These are phyloP conservation scores for Pollachius pollachius DNA, from an alignment of 2,113 vertebrate species.

Conservation along the genomic window DNA sequence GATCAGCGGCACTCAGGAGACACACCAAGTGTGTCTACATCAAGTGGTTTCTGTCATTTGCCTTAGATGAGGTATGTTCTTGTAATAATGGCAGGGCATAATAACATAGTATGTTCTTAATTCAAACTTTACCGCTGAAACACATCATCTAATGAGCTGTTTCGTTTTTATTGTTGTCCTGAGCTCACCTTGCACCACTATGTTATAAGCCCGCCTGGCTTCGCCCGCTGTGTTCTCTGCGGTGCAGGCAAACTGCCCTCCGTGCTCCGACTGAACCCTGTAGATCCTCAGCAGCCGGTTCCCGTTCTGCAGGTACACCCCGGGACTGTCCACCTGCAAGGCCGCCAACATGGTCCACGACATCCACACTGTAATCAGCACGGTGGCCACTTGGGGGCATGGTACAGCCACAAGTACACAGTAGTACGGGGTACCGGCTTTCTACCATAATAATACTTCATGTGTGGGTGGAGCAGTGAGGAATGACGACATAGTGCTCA, in stretches of 20 bases:
- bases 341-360: constrained; percentile 3
- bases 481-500: constrained; percentile 52
- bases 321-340: constrained; percentile 65
- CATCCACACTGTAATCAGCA: constrained; percentile 26
- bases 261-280: constrained; percentile 71
- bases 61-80: not conserved
- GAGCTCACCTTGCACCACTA: constrained; percentile 79
- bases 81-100: too few relatives aligned
- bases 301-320: constrained; percentile 70
- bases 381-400: constrained; percentile 59
- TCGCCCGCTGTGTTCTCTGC: constrained; percentile 78
- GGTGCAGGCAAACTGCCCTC: constrained; percentile 77
- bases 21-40: too few relatives aligned
- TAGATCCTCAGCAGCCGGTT: constrained; percentile 76
- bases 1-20: too few relatives aligned
- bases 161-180: not conserved
- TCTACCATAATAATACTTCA: too few relatives aligned
- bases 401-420: constrained; percentile 29
- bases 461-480: not conserved
- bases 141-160: too few relatives aligned
- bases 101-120: too few relatives aligned
- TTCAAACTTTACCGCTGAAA: too few relatives aligned
- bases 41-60: too few relatives aligned
- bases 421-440: too few relatives aligned
- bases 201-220: constrained; percentile 64